Evolutionary conservation across 2,888 invertebrate genomes (phyloP).

Genomic region (Frankliniella intonsa): DNA sequence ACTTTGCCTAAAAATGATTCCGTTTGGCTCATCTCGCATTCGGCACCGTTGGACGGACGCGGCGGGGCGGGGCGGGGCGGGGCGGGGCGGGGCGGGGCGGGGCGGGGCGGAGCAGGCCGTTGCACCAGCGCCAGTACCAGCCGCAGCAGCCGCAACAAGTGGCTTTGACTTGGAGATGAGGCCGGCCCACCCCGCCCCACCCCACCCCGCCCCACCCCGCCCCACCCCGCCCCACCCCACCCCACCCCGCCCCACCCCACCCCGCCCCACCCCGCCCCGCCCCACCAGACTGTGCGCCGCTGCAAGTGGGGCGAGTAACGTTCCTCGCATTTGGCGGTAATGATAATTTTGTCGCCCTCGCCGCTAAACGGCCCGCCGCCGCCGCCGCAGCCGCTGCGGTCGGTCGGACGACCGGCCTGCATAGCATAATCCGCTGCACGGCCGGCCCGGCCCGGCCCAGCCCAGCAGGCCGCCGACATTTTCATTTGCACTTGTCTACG

Average conservation of each 20-base stretch:
- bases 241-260: not conserved
- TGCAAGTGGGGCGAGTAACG: not conserved
- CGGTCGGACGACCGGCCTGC: not conserved
- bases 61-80: too few relatives aligned
- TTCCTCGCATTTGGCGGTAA: not conserved
- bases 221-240: not conserved
- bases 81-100: too few relatives aligned
- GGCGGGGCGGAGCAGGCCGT: too few relatives aligned
- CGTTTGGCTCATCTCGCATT: not conserved
- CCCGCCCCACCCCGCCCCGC: not conserved
- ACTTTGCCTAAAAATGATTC: not conserved
- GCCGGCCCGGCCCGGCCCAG: slow-evolving; percentile 15
- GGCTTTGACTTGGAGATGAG: not conserved
- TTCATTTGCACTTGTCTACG: too few relatives aligned
- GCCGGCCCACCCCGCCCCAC: not conserved
- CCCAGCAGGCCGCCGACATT: not conserved
- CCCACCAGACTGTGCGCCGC: not conserved
- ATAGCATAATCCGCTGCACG: too few relatives aligned
- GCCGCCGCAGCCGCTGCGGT: not conserved
- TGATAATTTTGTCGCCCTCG: too few relatives aligned
- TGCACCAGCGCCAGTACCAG: not conserved
- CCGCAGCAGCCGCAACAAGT: not conserved
- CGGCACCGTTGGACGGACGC: not conserved
- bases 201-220: too few relatives aligned
- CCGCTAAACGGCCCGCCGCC: too few relatives aligned